Base-by-base conservation (phyloP, 2,888 invertebrate genomes). In the Anodontia alba region DNA sequence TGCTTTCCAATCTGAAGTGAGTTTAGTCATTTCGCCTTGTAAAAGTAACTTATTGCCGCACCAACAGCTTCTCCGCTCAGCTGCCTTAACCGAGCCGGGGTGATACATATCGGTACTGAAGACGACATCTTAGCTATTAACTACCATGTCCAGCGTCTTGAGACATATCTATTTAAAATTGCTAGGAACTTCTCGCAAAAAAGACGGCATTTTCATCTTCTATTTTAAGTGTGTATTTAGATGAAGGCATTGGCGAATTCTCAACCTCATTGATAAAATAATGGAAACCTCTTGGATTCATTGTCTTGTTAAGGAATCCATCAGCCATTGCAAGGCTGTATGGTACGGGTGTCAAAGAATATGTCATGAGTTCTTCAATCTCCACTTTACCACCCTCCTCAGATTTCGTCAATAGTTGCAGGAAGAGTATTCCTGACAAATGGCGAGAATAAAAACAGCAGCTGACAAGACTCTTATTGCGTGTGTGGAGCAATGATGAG, bases 171-270 rank as follows among this genome's bases (percentile, higher is more conserved):
- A n/a, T n/a, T n/a, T n/a, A n/a, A n/a, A n/a, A n/a, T n/a, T n/a
- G n/a, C n/a, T n/a, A 82, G 76, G 1, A 82, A 1, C 33, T 49
- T 76, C 17, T 76, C 62, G 20, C 29, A n/a, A 3, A 68, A 70
- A 83, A 75, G 1, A 74, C 17, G 1, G 80, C 78, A 75, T 83
- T 80, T 67, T 72, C 77, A 74, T 80, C 77, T 54, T 70, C 36
- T 20, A 74, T 77, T 1, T 66, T 36, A 17, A 81, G 29, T 1
- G 51, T 17, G 10, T 33, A 7, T 23, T 72, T 42, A 36, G 49
- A 29, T 17, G 20, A 57, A 15, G 46, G n/a, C 29, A 54, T 7
- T 10, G 23, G 10, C 10, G 29, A n/a, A 10, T n/a, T 26, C 29
- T 54, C 23, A 29, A 17, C 17, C 7, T 54, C 54, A 10, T 54